Evolutionary conservation across 2,797 vertebrate genomes (phyloP).

Genomic region (Diplodus sargus): DNA sequence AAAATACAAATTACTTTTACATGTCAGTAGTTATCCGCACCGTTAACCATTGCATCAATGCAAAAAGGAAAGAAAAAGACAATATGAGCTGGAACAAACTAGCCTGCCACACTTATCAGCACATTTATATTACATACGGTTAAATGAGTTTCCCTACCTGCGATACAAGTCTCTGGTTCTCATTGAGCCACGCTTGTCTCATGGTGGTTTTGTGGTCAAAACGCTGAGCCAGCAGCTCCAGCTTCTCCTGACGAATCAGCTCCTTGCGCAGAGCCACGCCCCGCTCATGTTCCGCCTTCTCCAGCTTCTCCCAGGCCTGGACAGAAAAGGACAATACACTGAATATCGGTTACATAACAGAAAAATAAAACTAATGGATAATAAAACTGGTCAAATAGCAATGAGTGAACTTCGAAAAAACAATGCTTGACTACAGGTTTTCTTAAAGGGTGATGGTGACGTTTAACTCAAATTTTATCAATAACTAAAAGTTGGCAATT

Average conservation of each 20-base stretch:
- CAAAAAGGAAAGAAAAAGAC: no score
- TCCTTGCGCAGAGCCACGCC: constrained; percentile 91
- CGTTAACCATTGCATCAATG: no score
- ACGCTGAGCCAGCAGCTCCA: constrained; percentile 93
- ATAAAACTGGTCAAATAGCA: neutral
- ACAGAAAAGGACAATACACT: neutral
- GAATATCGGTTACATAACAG: neutral
- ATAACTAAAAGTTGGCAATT: neutral
- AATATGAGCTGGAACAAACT: no score
- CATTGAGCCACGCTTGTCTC: constrained; percentile 96
- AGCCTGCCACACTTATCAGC: no score
- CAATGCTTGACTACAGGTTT: neutral
- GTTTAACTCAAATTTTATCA: no score
- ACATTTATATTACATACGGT: no score
- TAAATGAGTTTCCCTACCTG: constrained; percentile 81
- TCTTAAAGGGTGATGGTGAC: neutral
- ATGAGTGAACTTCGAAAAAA: neutral
- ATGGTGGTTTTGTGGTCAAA: constrained; percentile 96
- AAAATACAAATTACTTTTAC: neutral
- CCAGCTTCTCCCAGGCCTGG: constrained; percentile 92
- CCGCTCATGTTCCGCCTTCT: constrained; percentile 94
- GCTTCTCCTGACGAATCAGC: constrained; percentile 96
- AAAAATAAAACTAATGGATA: neutral
- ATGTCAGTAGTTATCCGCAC: no score
- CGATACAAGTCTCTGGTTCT: constrained; percentile 95